These are phyloP conservation scores for Halcyon smyrnensis DNA, from an alignment of 2,797 vertebrate genomes.

Conservation along the genomic window DNA sequence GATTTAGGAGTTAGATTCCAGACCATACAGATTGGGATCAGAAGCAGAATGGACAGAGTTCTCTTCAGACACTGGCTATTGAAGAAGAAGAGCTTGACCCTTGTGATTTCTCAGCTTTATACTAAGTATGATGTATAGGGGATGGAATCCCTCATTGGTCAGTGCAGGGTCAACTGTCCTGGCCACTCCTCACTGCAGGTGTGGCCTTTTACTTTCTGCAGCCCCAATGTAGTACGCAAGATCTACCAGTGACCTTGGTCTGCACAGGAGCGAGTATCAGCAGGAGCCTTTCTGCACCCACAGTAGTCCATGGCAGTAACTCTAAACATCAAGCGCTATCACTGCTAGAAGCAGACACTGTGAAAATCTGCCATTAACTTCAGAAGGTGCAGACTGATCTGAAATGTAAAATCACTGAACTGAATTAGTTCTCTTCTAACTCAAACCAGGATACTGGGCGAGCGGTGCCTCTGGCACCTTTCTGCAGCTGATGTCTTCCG, in stretches of 20 bases:
- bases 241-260: background rate
- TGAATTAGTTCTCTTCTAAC: background rate
- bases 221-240: background rate
- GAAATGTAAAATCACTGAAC: too few relatives aligned
- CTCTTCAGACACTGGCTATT: background rate
- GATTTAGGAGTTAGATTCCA: background rate
- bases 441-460: background rate
- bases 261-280: background rate
- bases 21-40: background rate
- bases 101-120: background rate
- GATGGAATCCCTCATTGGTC: background rate
- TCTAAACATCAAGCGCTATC: too few relatives aligned
- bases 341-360: too few relatives aligned
- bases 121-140: background rate
- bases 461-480: rapidly evolving
- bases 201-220: background rate
- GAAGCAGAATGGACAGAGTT: background rate
- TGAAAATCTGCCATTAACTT: too few relatives aligned
- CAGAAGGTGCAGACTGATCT: too few relatives aligned
- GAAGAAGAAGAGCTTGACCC: background rate
- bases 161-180: background rate
- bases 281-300: background rate
- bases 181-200: background rate
- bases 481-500: background rate
- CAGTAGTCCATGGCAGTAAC: too few relatives aligned